A percentile compares a stretch with the other conserved stretches of the same genome.
Conservation (phyloP, 2,888 invertebrate genomes). For the Drosophila quinaria region DNA sequence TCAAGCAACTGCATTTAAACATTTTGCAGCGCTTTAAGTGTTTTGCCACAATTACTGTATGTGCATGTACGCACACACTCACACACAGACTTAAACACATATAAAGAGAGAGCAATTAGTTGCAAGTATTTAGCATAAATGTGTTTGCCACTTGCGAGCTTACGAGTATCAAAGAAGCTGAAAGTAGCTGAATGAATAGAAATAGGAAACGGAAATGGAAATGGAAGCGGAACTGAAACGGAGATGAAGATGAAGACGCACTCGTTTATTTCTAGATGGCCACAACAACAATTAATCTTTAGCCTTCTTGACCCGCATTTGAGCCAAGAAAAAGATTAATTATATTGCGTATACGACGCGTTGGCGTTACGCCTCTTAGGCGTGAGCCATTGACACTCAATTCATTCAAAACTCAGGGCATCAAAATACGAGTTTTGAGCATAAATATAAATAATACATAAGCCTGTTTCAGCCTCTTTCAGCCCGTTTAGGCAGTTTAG, state of each 20-base stretch:
- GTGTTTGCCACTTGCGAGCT: constrained; percentile 45
- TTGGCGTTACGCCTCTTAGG: constrained; percentile 38
- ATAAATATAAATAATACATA: constrained; percentile 60
- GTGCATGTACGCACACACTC: constrained; percentile 4
- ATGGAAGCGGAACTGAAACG: constrained; percentile 16
- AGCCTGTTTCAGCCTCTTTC: constrained; percentile 18
- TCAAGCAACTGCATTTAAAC: constrained; percentile 59
- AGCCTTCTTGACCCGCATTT: constrained; percentile 3
- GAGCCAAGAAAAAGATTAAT: constrained; percentile 61
- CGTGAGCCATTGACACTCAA: constrained; percentile 66
- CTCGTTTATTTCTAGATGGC: constrained; percentile 24
- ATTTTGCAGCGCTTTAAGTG: constrained; percentile 41
- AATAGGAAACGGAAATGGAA: constrained; percentile 14
- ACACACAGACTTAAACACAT: constrained; percentile 5
- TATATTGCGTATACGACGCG: constrained; percentile 52
- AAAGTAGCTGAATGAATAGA: constrained; percentile 33
- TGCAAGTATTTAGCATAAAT: constrained; percentile 66
- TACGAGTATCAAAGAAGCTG: constrained; percentile 30
- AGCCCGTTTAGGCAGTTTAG: background rate
- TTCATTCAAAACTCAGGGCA: constrained; percentile 39
- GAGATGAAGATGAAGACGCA: constrained; percentile 14
- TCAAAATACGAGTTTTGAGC: constrained; percentile 22
- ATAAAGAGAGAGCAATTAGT: constrained; percentile 51
- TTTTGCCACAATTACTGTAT: constrained; percentile 11
- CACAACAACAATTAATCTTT: constrained; percentile 63